Base-by-base conservation (phyloP, 2,797 vertebrate species). In the Hypotaenidia philippensis region DNA sequence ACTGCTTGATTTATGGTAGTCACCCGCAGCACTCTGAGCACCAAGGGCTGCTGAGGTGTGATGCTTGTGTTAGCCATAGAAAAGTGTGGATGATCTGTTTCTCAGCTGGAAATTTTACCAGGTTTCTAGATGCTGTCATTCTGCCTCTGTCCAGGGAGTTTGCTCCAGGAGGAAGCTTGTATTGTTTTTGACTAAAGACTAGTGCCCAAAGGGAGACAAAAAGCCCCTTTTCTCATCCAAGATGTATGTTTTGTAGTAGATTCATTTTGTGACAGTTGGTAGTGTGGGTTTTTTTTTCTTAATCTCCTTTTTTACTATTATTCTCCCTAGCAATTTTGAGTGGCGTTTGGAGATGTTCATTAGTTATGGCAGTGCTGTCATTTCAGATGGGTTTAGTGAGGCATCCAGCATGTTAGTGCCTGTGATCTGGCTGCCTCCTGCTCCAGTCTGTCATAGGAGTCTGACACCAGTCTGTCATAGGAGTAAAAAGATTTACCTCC, bases 301-400 rank as follows among this genome's bases (percentile, higher is more conserved):
- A 17, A 61, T 80, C 6, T 68, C 77, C 4, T 21, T 61, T 79
- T 65, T 84, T 57, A 18, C 82, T 74, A 34, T 71, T 75, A 38
- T 10, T 76, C 29, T 84, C 55, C 41, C 6, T 53, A 80, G 26
- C 8, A 65, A 13, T 52, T 93, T 79, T 59, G 11, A 66, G 17
- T 64, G 29, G 17, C 89, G 59, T 78, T 94, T 69, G n/a, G 45
- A 91, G 41, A 25, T 78, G 38, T 89, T 75, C 16, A 41, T 84
- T 80, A 87, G 71, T 92, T 52, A 34, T 12, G 25, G 36, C 23
- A 70, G 26, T 5, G 4, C 49, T 68, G 47, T 59, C 10, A 27
- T 90, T 95, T 93, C 55, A 57, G 45, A 44, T 83, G 50, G 26
- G 27, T 85, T 91, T 90, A 69, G 29, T 68, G 70, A 80, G 64